Base-by-base conservation (phyloP, 2,113 vertebrate genomes). In the Quiscalus mexicanus region DNA sequence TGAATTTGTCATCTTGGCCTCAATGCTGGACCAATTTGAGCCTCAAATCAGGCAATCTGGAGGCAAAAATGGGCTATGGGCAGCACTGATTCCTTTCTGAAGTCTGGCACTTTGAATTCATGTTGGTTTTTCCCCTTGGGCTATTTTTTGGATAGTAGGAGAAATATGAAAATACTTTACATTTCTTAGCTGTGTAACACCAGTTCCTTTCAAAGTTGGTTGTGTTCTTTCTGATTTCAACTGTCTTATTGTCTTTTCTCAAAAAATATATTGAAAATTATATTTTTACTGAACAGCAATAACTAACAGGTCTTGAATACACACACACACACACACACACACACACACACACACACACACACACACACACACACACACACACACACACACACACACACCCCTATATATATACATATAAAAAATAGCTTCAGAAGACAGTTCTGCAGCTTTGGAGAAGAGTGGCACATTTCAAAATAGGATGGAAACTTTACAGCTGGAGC, bases 401-500 rank as follows among this genome's bases (percentile, higher is more conserved):
- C n/a, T 25, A 44, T 3, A 45, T 33, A 56, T 55, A 45, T 33
- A 56, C 42, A 45, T 27, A 16, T 5, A 12, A 5, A 13, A 64
- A 10, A 22, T 1, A 93, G 39, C 35, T 65, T 58, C 58, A 85
- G 60, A 82, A 63, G 53, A 12, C 6, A 70, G 20, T 30, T 73
- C 45, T 62, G 17, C 6, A 68, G 55, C 28, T 53, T 73, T 67
- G 44, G 39, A 73, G 58, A 49, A 82, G 27, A 69, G 63, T 33
- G 39, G 59, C 71, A 90, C 11, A 2, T 75, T 63, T 84, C 4
- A 3, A 50, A 89, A 33, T 30, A 41, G 3, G 56, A 84, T n/a
- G 59, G 84, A 83, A 94, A 41, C 45, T 85, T 93, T 85, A 67
- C 68, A 90, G 85, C 79, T 96, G 88, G 86, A 90, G 63, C 67